Base-by-base conservation (phyloP, 2,797 vertebrate genomes). In the Neostethus bicornis region DNA sequence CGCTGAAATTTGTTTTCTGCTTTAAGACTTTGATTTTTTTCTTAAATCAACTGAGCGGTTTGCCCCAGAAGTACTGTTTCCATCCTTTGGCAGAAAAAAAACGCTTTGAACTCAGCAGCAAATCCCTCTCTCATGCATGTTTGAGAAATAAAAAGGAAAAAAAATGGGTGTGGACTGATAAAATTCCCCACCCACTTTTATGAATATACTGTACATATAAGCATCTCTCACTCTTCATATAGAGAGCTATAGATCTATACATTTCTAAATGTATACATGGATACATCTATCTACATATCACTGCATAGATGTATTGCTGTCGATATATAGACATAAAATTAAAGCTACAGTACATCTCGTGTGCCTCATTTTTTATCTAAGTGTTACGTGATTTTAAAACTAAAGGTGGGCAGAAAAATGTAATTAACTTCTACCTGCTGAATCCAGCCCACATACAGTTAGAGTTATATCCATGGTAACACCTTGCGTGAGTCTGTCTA, bases 381-480 rank as follows among this genome's bases (percentile, higher is more conserved):
- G n/a, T 65, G 67, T 47, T 26, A 24, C 42, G 64, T 45, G 35
- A 35, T 65, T 75, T 61, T 51, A 31, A 48, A 82, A 69, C 68
- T 19, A 64, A 77, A 34, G 51, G 75, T 74, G 70, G 77, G 70
- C 62, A 75, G 64, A 55, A 68, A 69, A 66, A 73, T 80, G 51
- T 68, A 70, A 78, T 79, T 79, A 74, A 77, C 56, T 47, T 69
- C 54, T 61, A 62, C 64, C 67, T 76, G 52, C 44, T 75, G 63
- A 71, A 73, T 66, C 45, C 66, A 77, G 70, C 78, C 78, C 67
- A 79, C 75, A 70, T 82, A 35, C 47, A 60, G 44, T 50, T 57
- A 53, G 45, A 72, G 62, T 44, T 49, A 76, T 78, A 75, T 73
- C 76, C 68, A 78, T 73, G 66, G 68, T 66, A 77, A 81, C 70